These are phyloP conservation scores for Hipparchia sbordonii DNA, from an alignment of 2,888 invertebrate genomes.

Conservation along the genomic window DNA sequence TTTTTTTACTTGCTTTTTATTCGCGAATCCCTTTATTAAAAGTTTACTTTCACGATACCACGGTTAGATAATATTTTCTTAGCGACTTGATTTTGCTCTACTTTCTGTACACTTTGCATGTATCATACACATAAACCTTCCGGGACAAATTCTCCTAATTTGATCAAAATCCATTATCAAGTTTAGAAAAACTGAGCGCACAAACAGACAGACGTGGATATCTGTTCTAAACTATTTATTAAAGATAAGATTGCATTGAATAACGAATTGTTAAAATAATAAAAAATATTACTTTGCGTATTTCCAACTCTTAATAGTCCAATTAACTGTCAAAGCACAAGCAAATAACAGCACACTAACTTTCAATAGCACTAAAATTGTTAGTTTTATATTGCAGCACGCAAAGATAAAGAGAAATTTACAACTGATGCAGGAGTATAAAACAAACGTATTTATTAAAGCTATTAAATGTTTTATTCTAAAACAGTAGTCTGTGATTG, in stretches of 20 bases:
- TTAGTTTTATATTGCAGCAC: conserved; percentile 11
- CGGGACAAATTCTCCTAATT: too few relatives aligned
- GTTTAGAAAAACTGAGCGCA: too few relatives aligned
- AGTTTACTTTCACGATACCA: too few relatives aligned
- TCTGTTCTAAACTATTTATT: too few relatives aligned
- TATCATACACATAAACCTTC: too few relatives aligned
- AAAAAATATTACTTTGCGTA: not conserved
- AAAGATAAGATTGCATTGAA: not conserved
- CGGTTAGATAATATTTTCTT: too few relatives aligned
- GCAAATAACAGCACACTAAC: not conserved
- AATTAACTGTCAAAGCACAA: not conserved
- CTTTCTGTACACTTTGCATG: too few relatives aligned
- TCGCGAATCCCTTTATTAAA: not conserved
- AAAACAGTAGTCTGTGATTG: conserved; percentile 33
- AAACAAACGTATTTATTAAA: conserved; percentile 34
- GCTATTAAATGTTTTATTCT: conserved; percentile 30
- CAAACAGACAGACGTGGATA: too few relatives aligned
- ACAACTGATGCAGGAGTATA: conserved; percentile 28
- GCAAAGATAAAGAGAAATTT: conserved; percentile 22
- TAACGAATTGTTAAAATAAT: not conserved
- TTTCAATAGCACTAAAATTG: conserved; percentile 12
- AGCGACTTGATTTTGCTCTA: too few relatives aligned
- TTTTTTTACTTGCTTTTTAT: not conserved
- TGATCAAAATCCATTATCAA: too few relatives aligned
- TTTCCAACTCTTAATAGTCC: not conserved